Percentiles rank a stretch among this genome's conserved stretches.
phyloP scores from a whole-genome alignment of 2,888 invertebrate species.

The Acholoe squamosa region DNA sequence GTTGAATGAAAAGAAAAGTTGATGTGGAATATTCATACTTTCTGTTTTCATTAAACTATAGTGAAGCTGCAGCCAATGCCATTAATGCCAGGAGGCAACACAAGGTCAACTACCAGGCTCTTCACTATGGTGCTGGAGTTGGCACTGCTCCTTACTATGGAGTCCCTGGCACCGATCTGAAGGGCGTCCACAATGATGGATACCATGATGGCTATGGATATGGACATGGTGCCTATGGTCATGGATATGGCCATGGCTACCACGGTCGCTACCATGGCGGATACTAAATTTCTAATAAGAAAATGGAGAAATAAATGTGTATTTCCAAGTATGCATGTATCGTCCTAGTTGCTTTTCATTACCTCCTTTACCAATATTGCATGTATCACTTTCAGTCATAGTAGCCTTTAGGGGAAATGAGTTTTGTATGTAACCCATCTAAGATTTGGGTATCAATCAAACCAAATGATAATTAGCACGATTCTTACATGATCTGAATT shows the following conservation, averaged over 20 bases:
- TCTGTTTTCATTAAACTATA: not conserved
- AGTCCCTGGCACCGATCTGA: not conserved
- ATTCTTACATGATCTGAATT: too few species aligned
- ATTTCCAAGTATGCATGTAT: too few species aligned
- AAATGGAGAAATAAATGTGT: too few species aligned
- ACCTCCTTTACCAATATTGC: too few species aligned
- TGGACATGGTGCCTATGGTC: constrained; percentile 12
- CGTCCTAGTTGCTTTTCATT: too few species aligned
- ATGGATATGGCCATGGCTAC: not conserved
- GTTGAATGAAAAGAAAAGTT: too few species aligned
- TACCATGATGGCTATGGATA: constrained; percentile 40
- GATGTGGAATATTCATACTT: too few species aligned
- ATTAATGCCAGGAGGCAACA: not conserved
- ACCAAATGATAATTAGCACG: too few species aligned
- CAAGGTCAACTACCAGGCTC: not conserved
- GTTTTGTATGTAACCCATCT: too few species aligned
- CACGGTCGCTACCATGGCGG: not conserved
- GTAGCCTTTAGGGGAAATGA: too few species aligned
- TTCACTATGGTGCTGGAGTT: constrained; percentile 40
- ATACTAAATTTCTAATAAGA: not conserved
- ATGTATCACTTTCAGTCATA: too few species aligned
- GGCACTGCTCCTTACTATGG: constrained; percentile 49
- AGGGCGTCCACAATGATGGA: not conserved
- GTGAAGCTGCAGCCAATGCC: not conserved
- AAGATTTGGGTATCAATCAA: too few species aligned